A percentile compares a stretch with the other conserved stretches of the same genome.
Evolutionary conservation across 2,888 invertebrate genomes (phyloP).

Genomic region (Odiellus spinosus): DNA sequence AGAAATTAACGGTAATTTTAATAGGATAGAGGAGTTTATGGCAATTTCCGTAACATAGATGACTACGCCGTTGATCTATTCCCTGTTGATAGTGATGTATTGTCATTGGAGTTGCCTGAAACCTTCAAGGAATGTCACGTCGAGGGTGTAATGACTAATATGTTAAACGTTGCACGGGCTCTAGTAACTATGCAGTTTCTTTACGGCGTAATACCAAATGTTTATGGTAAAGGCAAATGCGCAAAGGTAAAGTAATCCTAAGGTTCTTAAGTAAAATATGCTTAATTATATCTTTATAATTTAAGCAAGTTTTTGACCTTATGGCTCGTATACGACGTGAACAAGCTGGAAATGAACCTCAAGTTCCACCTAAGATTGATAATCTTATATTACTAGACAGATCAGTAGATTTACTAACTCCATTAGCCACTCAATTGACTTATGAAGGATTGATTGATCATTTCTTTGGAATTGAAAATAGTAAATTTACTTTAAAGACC

Average conservation of each 20-base stretch:
- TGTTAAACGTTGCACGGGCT: slow-evolving; percentile 75
- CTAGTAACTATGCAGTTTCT: slow-evolving; percentile 66
- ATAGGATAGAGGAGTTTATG: slow-evolving; percentile 59
- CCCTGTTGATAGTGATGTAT: slow-evolving; percentile 77
- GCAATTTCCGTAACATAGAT: slow-evolving; percentile 55
- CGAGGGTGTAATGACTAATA: slow-evolving; percentile 72
- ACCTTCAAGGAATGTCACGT: slow-evolving; percentile 65
- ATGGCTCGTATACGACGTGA: slow-evolving; percentile 23
- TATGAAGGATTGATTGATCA: slow-evolving; percentile 97
- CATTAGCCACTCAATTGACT: slow-evolving; percentile 83
- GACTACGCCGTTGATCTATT: slow-evolving; percentile 77
- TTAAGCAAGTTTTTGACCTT: slow-evolving; percentile 19
- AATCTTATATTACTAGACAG: slow-evolving; percentile 79
- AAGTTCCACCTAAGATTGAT: slow-evolving; percentile 53
- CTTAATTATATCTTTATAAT: background rate
- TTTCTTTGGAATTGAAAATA: slow-evolving; percentile 41
- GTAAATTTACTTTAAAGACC: slow-evolving; percentile 11
- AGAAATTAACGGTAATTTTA: background rate
- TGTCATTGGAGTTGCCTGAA: slow-evolving; percentile 74
- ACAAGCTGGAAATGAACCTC: slow-evolving; percentile 36
- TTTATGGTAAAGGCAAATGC: slow-evolving; percentile 75
- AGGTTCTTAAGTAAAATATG: background rate
- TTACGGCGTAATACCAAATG: slow-evolving; percentile 73
- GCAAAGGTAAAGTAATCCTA: slow-evolving; percentile 41
- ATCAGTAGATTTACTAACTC: slow-evolving; percentile 75